Evolutionary conservation across 2,113 vertebrate genomes (phyloP).

Genomic region (Clarias magur): DNA sequence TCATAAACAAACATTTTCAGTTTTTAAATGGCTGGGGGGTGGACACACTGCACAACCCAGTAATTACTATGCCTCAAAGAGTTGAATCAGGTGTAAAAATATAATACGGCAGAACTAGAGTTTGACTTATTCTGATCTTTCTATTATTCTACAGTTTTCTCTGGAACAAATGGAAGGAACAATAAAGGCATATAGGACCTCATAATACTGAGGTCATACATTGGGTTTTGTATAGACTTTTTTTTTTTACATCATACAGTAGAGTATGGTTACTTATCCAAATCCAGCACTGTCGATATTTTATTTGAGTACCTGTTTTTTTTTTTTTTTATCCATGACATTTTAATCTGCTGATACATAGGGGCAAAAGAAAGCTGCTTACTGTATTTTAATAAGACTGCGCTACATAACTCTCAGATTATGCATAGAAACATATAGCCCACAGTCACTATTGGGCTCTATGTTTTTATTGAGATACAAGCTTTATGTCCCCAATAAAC

Average conservation of each 20-base stretch:
- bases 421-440: neutral
- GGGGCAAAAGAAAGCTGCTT: neutral
- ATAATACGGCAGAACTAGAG: neutral
- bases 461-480: too few species aligned
- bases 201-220: neutral
- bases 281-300: neutral
- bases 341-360: neutral
- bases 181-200: neutral
- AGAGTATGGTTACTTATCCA: neutral
- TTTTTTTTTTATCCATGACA: neutral
- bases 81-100: neutral
- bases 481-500: too few species aligned
- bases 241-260: neutral
- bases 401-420: neutral
- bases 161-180: neutral
- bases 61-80: neutral
- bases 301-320: neutral
- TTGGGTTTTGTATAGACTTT: neutral
- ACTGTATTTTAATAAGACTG: neutral
- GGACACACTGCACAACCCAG: neutral
- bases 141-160: neutral
- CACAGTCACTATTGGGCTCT: neutral
- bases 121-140: neutral
- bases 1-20: constrained; percentile 27
- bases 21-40: neutral